Conservation (phyloP, 2,888 invertebrate species). For the Pristionchus mayeri region DNA sequence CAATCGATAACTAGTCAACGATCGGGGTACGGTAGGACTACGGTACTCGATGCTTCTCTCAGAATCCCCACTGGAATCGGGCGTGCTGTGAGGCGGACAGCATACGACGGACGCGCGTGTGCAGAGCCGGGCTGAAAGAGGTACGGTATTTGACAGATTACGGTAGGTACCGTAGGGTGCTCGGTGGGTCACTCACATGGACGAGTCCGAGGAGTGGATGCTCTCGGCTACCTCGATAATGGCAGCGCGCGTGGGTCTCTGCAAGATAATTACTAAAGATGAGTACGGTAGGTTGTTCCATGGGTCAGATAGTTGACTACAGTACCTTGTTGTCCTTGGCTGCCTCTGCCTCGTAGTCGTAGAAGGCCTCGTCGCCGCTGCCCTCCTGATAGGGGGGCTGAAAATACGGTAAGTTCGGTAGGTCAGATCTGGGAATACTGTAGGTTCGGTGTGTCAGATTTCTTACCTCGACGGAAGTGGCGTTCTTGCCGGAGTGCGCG, state of each 20-base stretch:
- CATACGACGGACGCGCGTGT: constrained; percentile 37
- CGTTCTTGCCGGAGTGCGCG: constrained; percentile 13
- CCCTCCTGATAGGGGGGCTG: constrained; percentile 12
- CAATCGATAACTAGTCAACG: constrained; percentile 38
- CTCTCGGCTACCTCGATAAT: constrained; percentile 16
- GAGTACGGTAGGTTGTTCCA: neutral
- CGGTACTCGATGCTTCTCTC: neutral
- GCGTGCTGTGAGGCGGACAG: neutral
- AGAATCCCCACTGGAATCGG: constrained; percentile 31
- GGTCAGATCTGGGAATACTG: neutral
- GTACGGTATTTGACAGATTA: neutral
- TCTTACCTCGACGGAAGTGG: neutral
- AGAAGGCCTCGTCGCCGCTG: constrained; percentile 12
- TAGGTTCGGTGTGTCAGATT: neutral
- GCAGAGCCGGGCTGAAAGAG: constrained; percentile 26
- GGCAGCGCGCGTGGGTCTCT: constrained; percentile 28
- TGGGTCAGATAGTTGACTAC: neutral
- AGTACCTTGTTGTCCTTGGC: constrained; percentile 31
- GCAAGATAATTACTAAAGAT: no score
- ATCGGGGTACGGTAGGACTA: neutral
- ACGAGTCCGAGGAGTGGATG: neutral
- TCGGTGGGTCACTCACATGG: constrained; percentile 34
- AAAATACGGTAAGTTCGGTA: constrained; percentile 19
- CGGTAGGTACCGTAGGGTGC: no score
- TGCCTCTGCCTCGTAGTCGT: constrained; percentile 28